These are phyloP conservation scores for Torymus aiolomorphi DNA, from an alignment of 2,888 invertebrate genomes.

Conservation along the genomic window DNA sequence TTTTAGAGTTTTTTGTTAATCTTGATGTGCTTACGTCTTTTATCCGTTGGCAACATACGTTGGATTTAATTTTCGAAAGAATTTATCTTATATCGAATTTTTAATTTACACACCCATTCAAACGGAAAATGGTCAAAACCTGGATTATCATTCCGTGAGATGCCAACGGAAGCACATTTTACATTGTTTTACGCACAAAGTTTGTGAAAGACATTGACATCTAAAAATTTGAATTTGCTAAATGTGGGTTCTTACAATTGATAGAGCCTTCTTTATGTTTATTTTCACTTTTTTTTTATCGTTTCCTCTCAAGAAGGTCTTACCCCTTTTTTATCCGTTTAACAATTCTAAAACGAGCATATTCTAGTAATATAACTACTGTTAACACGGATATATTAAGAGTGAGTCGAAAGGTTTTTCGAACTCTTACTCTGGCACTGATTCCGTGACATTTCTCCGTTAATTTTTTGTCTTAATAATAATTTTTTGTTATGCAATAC, in stretches of 20 bases:
- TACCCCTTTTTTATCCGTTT: conserved; percentile 60
- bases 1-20: conserved; percentile 4
- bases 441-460: neutral
- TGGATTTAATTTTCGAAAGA: conserved; percentile 8
- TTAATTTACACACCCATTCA: conserved; percentile 27
- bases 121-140: conserved; percentile 7
- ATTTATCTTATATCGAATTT: neutral
- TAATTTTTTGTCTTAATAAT: conserved; percentile 14
- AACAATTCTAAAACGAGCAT: conserved; percentile 71
- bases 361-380: conserved; percentile 70
- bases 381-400: conserved; percentile 70
- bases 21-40: conserved; percentile 23
- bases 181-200: conserved; percentile 45
- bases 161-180: conserved; percentile 47
- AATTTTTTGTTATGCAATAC: too few species aligned
- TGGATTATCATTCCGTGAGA: conserved; percentile 2
- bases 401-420: conserved; percentile 60
- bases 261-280: neutral
- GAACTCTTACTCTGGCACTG: conserved; percentile 14
- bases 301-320: conserved; percentile 7
- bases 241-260: conserved; percentile 13
- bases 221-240: conserved; percentile 60
- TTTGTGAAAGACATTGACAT: conserved; percentile 70
- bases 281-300: conserved; percentile 9
- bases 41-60: conserved; percentile 15